phyloP scores from a whole-genome alignment of 2,888 invertebrate genomes.

The Drosophila anomelani region DNA sequence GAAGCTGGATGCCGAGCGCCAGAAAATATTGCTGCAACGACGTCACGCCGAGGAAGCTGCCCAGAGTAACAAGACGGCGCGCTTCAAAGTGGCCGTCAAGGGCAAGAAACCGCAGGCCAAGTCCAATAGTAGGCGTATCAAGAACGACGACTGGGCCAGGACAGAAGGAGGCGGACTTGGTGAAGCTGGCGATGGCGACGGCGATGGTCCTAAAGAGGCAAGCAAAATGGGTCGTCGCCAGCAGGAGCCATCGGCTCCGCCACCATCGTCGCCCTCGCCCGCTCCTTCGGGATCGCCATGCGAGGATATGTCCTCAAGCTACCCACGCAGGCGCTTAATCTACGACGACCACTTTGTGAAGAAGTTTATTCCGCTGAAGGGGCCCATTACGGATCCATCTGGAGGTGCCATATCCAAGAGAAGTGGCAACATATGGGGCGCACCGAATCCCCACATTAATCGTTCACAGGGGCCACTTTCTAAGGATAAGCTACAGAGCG shows the following conservation, averaged over 20 bases:
- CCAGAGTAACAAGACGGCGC: background rate
- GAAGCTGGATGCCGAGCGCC: background rate
- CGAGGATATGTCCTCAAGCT: slow-evolving; percentile 32
- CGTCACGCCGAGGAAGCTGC: slow-evolving; percentile 20
- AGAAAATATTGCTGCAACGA: slow-evolving; percentile 16
- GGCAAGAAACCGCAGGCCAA: slow-evolving; percentile 40
- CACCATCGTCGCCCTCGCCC: slow-evolving; percentile 23
- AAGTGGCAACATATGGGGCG: slow-evolving; percentile 1
- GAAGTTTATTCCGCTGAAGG: slow-evolving; percentile 52
- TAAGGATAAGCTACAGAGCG: slow-evolving; percentile 48
- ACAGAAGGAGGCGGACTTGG: background rate
- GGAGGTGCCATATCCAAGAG: slow-evolving; percentile 66
- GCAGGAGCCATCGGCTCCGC: background rate
- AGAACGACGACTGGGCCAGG: slow-evolving; percentile 22
- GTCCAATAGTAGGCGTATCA: background rate
- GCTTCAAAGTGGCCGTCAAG: slow-evolving; percentile 41
- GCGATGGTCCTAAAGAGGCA: slow-evolving; percentile 9
- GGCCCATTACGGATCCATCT: slow-evolving; percentile 53
- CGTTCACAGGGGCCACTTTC: slow-evolving; percentile 53
- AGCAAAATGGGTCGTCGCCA: slow-evolving; percentile 16
- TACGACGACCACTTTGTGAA: slow-evolving; percentile 45
- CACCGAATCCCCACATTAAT: slow-evolving; percentile 39
- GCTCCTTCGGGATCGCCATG: slow-evolving; percentile 34
- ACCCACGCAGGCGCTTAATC: background rate
- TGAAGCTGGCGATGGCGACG: slow-evolving; percentile 1